A percentile compares a stretch with the other conserved stretches of the same genome.
Evolutionary conservation across 2,113 vertebrate genomes (phyloP).

Genomic region (Equus przewalskii): DNA sequence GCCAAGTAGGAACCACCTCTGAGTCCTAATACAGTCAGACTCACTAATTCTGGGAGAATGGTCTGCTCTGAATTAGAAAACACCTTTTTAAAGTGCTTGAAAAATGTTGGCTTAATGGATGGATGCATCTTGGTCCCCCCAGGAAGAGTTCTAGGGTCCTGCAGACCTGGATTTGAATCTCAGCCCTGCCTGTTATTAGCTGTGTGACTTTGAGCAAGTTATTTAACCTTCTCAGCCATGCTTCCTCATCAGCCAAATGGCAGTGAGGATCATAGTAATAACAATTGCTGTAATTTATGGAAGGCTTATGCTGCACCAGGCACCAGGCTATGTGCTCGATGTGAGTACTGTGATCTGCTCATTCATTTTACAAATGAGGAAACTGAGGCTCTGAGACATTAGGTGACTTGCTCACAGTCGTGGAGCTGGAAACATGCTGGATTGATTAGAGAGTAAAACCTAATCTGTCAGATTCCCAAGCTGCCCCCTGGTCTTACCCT

Average conservation of each 20-base stretch:
- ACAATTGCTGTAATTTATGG: background rate
- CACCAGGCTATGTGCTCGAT: background rate
- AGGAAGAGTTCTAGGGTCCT: background rate
- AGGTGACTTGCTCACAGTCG: background rate
- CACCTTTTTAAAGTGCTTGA: background rate
- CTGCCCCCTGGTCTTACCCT: background rate
- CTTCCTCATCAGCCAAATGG: background rate
- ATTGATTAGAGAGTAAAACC: background rate
- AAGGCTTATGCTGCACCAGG: background rate
- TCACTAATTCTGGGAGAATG: background rate
- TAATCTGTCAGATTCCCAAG: background rate
- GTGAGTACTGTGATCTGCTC: background rate
- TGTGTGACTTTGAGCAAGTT: background rate
- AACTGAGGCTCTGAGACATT: background rate
- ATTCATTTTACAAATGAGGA: constrained; percentile 5
- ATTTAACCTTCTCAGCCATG: background rate
- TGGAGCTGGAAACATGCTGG: background rate
- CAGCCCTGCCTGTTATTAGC: background rate
- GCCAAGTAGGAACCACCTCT: background rate
- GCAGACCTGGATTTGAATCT: background rate
- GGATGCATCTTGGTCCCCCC: background rate
- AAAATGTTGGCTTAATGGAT: background rate
- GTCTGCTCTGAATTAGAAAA: constrained; percentile 5
- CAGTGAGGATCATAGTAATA: background rate
- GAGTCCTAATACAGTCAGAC: background rate